Base-by-base conservation (phyloP, 2,888 invertebrate species). In the Disparrhopalites patrizii region DNA sequence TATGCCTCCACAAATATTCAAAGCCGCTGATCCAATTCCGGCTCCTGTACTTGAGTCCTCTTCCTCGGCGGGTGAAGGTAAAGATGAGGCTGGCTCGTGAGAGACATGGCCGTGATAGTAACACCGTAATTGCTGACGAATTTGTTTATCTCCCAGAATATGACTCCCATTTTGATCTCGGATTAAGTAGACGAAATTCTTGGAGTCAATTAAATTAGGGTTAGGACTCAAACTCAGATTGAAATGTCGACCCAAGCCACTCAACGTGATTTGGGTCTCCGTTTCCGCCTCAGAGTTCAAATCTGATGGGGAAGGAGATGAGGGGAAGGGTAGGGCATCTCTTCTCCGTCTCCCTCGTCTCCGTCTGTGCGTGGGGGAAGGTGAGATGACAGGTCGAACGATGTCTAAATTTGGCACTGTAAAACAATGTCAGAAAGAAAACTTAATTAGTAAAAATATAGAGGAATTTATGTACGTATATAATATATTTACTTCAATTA, bases 381-480 rank as follows among this genome's bases (percentile, higher is more conserved):
- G n/a, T 40, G 69, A 20, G 65, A 64, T 58, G 23, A 69, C 69
- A 60, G 73, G 71, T 56, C 67, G 68, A 4, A 71, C 68, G 33
- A 74, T 67, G 55, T 74, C 74, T 50, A 74, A 67, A 63, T 69
- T 74, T 71, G 74, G 72, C 72, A 74, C 74, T 73, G 65, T 15
- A 71, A 67, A 40, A 25, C 18, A 15, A n/a, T n/a, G n/a, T n/a
- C 18, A 60, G 27, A 38, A 36, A 8, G 28, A 10, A 20, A 13
- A 33, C 18, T 25, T 8, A 60, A n/a, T 60, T 28, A 60, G 10
- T 20, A 60, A 15, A 15, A 50, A 65, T n/a, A n/a, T n/a, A n/a
- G n/a, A n/a, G n/a, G n/a, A n/a, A n/a, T n/a, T n/a, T n/a, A n/a
- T n/a, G n/a, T n/a, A n/a, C n/a, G n/a, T n/a, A n/a, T n/a, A n/a